Evolutionary conservation across 2,888 invertebrate genomes (phyloP), one percentile per base, ranked within the genome.

Genomic region (Escarpia spicata): DNA sequence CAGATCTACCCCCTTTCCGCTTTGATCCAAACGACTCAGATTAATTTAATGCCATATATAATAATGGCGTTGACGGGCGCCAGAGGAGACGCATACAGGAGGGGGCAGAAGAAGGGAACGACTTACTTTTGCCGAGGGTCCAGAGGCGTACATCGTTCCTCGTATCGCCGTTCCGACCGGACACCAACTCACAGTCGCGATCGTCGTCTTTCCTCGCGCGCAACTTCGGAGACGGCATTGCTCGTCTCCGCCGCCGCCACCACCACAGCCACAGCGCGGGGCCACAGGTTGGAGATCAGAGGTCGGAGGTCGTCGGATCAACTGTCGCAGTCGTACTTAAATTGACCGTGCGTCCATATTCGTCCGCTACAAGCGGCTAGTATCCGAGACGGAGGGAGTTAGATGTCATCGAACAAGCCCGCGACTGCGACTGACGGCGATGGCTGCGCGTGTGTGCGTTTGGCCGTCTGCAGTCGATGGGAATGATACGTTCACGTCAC

Each of bases 181-280:
- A 15, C 75, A 75, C 75, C 75, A 75, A 75, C 19, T 75, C 75
- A 26, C 75, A 26, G 6, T 75, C 75, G 26, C 75, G 75, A 26
- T 75, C 75, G 75, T 75, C 75, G 75, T 75, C 75, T 75, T 75
- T 75, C 75, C 75, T 75, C 75, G 75, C 75, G 1, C 75, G 75
- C 75, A 75, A 75, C n/a, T 75, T 75, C 75, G 75, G 75, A 75
- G 75, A 75, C 75, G 75, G 75, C 75, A 75, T 75, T 26, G 75
- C 75, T 75, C 6, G 52, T 4, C 9, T 15, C 75, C 75, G 75
- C 75, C 75, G 75, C 26, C 75, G 75, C 75, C 75, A 6, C 6
- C 19, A 26, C 75, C 19, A 26, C 75, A 15, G n/a, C 75, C 0
- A 15, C 60, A 6, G 26, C n/a, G 52, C 9, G 10, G 75, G 75